These are phyloP conservation scores for Dorcus parallelipipedus DNA, from an alignment of 2,888 invertebrate genomes.

Conservation along the genomic window DNA sequence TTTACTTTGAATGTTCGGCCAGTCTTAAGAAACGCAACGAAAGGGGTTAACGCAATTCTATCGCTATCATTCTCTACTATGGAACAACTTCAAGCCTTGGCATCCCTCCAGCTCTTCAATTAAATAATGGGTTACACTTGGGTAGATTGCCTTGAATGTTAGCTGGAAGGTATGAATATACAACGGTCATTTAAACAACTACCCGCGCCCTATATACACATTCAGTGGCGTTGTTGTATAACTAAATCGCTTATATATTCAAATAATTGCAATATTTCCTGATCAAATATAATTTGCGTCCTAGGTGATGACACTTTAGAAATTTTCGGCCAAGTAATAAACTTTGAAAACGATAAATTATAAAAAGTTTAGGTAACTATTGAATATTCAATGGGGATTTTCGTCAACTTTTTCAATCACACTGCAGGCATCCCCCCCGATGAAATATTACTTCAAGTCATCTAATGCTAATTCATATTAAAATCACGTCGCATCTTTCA, in stretches of 20 bases:
- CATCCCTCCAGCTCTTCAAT: constrained; percentile 32
- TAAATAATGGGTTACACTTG: constrained; percentile 34
- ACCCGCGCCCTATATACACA: constrained; percentile 9
- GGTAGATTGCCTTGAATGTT: constrained; percentile 22
- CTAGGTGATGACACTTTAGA: background rate
- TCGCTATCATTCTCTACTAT: constrained; percentile 21
- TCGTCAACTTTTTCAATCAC: constrained; percentile 12
- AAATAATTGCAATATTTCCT: no score
- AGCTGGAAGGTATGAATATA: constrained; percentile 28
- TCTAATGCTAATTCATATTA: no score
- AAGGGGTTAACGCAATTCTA: constrained; percentile 25
- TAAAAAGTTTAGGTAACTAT: constrained; percentile 6
- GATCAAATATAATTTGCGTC: no score
- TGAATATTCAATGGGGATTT: constrained; percentile 7
- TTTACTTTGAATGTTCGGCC: background rate
- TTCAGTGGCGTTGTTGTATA: constrained; percentile 3
- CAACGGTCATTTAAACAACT: constrained; percentile 26
- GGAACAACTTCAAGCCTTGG: constrained; percentile 24
- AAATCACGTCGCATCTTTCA: no score
- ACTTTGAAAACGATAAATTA: constrained; percentile 2
- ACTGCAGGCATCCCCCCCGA: constrained; percentile 2
- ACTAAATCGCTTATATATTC: constrained; percentile 4
- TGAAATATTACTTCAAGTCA: background rate
- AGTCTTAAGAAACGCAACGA: constrained; percentile 5
- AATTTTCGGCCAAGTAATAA: background rate